These are phyloP conservation scores for Stegostoma tigrinum DNA, from an alignment of 2,113 vertebrate genomes.

Conservation along the genomic window DNA sequence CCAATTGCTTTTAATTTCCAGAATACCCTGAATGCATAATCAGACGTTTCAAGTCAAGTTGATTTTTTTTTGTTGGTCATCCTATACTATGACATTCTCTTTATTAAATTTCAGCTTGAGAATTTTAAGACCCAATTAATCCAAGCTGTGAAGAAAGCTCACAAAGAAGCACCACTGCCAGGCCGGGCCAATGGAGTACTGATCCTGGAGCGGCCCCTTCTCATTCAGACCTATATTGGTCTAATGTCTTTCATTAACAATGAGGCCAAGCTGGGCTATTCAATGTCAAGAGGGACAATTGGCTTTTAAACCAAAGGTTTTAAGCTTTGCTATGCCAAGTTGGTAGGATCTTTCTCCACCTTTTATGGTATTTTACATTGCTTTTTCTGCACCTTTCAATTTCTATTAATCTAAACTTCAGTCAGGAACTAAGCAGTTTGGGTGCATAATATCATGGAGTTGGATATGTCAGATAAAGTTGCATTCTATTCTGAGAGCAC, in stretches of 20 bases:
- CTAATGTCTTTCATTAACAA: slow-evolving; percentile 97
- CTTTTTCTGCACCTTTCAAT: slow-evolving; percentile 9
- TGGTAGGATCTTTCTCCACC: neutral
- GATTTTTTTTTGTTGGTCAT: neutral
- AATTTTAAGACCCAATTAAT: slow-evolving; percentile 80
- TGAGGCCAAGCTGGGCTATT: slow-evolving; percentile 90
- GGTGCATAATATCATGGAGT: neutral
- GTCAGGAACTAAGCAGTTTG: neutral
- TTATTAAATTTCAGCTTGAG: slow-evolving; percentile 65
- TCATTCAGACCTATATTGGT: slow-evolving; percentile 93
- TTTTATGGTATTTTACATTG: slow-evolving; percentile 23
- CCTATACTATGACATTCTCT: neutral
- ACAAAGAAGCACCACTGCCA: slow-evolving; percentile 68
- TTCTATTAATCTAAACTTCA: slow-evolving; percentile 9
- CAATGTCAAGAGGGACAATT: slow-evolving; percentile 90
- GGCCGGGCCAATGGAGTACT: slow-evolving; percentile 68
- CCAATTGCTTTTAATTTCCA: neutral
- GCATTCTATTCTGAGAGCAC: slow-evolving; percentile 2
- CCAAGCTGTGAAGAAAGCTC: slow-evolving; percentile 87
- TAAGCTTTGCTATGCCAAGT: neutral
- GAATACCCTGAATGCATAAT: neutral
- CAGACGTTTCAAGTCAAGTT: neutral
- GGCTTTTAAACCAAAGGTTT: slow-evolving; percentile 65
- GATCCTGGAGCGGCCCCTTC: slow-evolving; percentile 80
- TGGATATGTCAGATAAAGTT: neutral